Percentiles rank a stretch among this genome's conserved stretches.
Conservation (phyloP, 2,888 invertebrate species). For the Oscheius sp. region DNA sequence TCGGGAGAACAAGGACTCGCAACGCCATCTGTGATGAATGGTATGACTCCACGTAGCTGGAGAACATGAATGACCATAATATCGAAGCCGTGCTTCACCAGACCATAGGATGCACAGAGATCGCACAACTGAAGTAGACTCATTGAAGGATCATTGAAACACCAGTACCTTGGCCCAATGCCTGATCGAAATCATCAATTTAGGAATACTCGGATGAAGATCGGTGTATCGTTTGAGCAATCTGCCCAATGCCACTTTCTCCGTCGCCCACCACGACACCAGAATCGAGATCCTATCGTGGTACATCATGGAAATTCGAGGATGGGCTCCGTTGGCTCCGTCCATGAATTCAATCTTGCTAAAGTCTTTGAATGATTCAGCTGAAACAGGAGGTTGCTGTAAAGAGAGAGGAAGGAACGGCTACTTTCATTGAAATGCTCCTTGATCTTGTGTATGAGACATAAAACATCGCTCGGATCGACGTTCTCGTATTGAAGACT, state of each 20-base stretch:
- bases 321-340: slow-evolving; percentile 7
- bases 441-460: neutral
- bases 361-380: slow-evolving; percentile 9
- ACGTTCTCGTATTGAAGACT: neutral
- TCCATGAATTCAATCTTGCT: neutral
- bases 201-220: slow-evolving; percentile 50
- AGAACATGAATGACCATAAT: slow-evolving; percentile 77
- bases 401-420: neutral
- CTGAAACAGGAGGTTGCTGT: neutral
- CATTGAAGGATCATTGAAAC: neutral
- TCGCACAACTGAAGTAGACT: slow-evolving; percentile 10
- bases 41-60: slow-evolving; percentile 74
- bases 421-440: neutral
- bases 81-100: slow-evolving; percentile 74
- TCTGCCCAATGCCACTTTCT: slow-evolving; percentile 15
- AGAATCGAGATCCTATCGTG: neutral
- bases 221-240: slow-evolving; percentile 40
- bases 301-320: neutral
- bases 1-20: neutral
- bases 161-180: slow-evolving; percentile 75
- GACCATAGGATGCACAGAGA: slow-evolving; percentile 5
- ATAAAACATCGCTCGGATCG: neutral
- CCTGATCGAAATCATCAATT: slow-evolving; percentile 71
- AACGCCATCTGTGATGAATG: neutral
- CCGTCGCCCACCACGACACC: neutral